A percentile compares a stretch with the other conserved stretches of the same genome.
phyloP scores from a whole-genome alignment of 2,113 vertebrate genomes.

The Nycticebus coucang region DNA sequence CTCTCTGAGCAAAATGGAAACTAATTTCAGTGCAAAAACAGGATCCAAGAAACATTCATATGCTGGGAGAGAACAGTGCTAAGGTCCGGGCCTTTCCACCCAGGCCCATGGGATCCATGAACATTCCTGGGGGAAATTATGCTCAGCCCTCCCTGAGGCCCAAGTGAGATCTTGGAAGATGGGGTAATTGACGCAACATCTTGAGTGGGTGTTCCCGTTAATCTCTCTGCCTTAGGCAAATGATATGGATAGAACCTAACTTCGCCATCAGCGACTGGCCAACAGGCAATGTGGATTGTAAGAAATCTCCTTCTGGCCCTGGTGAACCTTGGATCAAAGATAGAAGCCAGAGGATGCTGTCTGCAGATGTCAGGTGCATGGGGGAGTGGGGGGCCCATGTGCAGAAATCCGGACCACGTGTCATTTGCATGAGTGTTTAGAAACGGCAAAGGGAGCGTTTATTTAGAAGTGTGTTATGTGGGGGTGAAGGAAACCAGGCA shows the following conservation, averaged over 20 bases:
- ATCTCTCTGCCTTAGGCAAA: accelerated
- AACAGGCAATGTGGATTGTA: accelerated
- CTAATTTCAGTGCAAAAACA: not conserved
- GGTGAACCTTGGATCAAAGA: not conserved
- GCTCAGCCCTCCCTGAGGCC: accelerated
- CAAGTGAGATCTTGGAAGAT: accelerated
- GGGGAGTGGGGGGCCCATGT: accelerated
- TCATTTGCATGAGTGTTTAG: not conserved
- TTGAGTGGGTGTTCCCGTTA: accelerated
- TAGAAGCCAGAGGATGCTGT: accelerated
- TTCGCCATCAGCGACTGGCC: accelerated
- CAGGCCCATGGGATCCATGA: accelerated
- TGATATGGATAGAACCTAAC: accelerated
- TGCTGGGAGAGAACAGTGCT: accelerated
- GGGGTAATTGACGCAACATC: accelerated
- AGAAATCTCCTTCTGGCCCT: accelerated
- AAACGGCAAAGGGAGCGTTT: accelerated
- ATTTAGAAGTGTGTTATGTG: accelerated
- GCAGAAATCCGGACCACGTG: accelerated
- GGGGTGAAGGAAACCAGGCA: not conserved
- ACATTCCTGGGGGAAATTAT: accelerated
- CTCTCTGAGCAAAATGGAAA: not conserved
- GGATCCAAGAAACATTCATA: accelerated
- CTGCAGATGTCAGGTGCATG: not conserved
- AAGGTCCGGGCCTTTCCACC: accelerated